Base-by-base conservation (phyloP, 2,888 invertebrate species). In the Nephrocerus scutellatus region DNA sequence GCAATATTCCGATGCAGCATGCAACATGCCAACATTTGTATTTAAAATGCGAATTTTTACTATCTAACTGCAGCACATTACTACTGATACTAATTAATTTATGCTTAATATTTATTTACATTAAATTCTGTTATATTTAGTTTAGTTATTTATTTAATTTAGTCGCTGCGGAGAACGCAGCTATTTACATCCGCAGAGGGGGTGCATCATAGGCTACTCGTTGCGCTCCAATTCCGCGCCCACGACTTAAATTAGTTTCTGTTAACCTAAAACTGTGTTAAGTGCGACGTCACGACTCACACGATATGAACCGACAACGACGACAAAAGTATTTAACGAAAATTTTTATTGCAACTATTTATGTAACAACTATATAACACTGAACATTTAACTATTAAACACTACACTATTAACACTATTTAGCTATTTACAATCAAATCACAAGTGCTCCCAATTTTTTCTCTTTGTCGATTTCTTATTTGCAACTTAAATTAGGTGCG, bases 391-490 rank as follows among this genome's bases (percentile, higher is more conserved):
- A 32, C 21, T 29, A 24, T 30, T 36, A 36, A 19, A 34, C 41
- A 26, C 18, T 36, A 24, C 12, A 39, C 24, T 35, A 30, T 40
- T 10, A 31, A 36, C 34, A 33, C 28, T 21, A 20, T 31, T 36
- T 22, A 30, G 43, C 41, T 52, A 53, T 54, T 50, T 54, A 54
- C 52, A 53, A 44, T 54, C 54, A 53, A 54, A 53, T 54, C 54
- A 54, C 54, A 50, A 51, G 51, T 52, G 53, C 53, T 53, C 48
- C n/a, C n/a, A 52, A 51, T 52, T 52, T 42, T n/a, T n/a, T n/a
- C n/a, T n/a, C n/a, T n/a, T n/a, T n/a, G n/a, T n/a, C n/a, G n/a
- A n/a, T n/a, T n/a, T n/a, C n/a, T n/a, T n/a, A n/a, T n/a, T n/a
- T n/a, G n/a, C n/a, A n/a, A n/a, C n/a, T n/a, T n/a, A n/a, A n/a